phyloP scores from a whole-genome alignment of 2,797 vertebrate species.

The Myotis findleyi region DNA sequence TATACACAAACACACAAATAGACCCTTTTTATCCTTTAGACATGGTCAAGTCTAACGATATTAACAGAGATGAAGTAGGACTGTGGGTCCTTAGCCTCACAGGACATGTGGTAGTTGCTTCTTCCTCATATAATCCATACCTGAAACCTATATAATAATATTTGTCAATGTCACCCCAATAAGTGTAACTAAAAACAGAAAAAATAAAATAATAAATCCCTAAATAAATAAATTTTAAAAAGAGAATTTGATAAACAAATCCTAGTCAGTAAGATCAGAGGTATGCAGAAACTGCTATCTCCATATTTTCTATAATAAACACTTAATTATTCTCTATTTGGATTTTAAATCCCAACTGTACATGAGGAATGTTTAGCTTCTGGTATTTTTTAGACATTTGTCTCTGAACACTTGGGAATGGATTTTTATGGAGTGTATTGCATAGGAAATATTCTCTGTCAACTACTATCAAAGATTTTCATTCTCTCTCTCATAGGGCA shows the following conservation, averaged over 20 bases:
- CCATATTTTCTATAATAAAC: not conserved
- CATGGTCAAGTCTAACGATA: not conserved
- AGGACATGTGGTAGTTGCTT: not conserved
- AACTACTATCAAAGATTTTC: not conserved
- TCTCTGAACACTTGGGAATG: not conserved
- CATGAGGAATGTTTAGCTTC: not conserved
- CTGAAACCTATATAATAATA: too few species aligned
- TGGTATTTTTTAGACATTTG: not conserved
- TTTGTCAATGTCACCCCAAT: too few species aligned
- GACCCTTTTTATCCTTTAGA: not conserved
- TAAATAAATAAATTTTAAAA: too few species aligned
- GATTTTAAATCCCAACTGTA: not conserved
- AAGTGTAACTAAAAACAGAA: too few species aligned
- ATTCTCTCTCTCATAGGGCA: not conserved
- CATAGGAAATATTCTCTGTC: not conserved
- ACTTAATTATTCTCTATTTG: not conserved
- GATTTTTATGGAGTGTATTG: not conserved
- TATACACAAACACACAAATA: not conserved
- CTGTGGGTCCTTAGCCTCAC: not conserved
- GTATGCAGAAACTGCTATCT: not conserved
- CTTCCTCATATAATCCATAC: not conserved
- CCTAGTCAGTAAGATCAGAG: not conserved
- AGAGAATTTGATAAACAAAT: not conserved
- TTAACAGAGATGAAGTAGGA: not conserved
- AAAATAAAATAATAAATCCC: too few species aligned